phyloP scores from a whole-genome alignment of 2,888 invertebrate genomes.

The Xestobium rufovillosum region DNA sequence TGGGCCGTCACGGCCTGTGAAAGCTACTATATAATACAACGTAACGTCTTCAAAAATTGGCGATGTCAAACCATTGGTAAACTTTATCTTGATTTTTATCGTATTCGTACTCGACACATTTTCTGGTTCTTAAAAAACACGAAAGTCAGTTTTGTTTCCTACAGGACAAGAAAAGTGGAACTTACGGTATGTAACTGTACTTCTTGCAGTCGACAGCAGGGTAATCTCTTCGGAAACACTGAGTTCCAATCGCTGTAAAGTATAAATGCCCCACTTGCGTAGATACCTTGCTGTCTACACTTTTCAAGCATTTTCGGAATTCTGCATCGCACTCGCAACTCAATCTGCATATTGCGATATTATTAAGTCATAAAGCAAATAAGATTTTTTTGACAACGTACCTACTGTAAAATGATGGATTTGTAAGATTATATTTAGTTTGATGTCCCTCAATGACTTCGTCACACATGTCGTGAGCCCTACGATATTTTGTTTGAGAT shows the following conservation, averaged over 20 bases:
- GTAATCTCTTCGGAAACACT: slow-evolving; percentile 54
- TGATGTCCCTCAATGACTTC: slow-evolving; percentile 45
- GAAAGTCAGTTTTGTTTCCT: slow-evolving; percentile 11
- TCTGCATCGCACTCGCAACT: slow-evolving; percentile 49
- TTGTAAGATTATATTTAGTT: slow-evolving; percentile 34
- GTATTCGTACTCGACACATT: slow-evolving; percentile 46
- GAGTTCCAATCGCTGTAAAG: slow-evolving; percentile 50
- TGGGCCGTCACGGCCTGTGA: too few relatives aligned
- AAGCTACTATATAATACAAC: too few relatives aligned
- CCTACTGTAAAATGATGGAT: slow-evolving; percentile 35
- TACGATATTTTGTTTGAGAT: too few relatives aligned
- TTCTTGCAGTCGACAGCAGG: slow-evolving; percentile 48
- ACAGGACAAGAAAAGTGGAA: slow-evolving; percentile 34
- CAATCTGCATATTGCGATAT: slow-evolving; percentile 38
- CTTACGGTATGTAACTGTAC: slow-evolving; percentile 43
- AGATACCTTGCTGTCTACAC: slow-evolving; percentile 37
- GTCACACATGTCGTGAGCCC: slow-evolving; percentile 65
- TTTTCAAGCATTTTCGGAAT: slow-evolving; percentile 47
- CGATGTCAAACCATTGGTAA: slow-evolving; percentile 55
- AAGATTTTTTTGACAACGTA: slow-evolving; percentile 14
- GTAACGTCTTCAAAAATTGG: slow-evolving; percentile 40
- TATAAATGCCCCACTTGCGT: slow-evolving; percentile 47
- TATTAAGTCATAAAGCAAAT: not conserved
- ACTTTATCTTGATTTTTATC: slow-evolving; percentile 37
- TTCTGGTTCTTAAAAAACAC: slow-evolving; percentile 25